Percentiles rank a stretch among this genome's conserved stretches.
These are phyloP conservation scores for Pipra filicauda DNA, from an alignment of 2,113 vertebrate species.

Conservation along the genomic window DNA sequence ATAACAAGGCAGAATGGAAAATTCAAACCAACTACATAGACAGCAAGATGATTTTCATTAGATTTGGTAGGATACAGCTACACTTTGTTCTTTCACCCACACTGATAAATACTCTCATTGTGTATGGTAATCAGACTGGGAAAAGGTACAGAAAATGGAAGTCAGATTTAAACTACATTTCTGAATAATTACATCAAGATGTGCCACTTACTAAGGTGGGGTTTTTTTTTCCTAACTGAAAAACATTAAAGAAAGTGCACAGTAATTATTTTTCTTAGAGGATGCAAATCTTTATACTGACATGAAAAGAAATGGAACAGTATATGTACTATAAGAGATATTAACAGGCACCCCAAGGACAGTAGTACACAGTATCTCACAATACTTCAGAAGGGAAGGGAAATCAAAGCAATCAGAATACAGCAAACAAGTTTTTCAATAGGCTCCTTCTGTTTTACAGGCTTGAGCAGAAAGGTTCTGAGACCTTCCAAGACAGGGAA, in stretches of 20 bases:
- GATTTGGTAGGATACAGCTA: neutral
- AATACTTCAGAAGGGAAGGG: conserved; percentile 6
- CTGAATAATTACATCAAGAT: conserved; percentile 9
- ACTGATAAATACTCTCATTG: conserved; percentile 19
- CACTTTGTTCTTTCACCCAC: neutral
- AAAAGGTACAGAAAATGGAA: neutral
- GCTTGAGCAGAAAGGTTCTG: neutral
- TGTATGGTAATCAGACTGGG: neutral
- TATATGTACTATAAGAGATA: neutral
- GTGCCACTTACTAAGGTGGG: neutral
- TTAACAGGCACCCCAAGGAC: neutral
- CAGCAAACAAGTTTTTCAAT: neutral
- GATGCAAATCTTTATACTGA: neutral
- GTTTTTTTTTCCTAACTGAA: neutral
- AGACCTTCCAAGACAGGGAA: neutral
- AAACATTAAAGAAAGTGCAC: conserved; percentile 3
- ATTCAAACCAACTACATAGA: neutral
- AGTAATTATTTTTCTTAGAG: conserved; percentile 6
- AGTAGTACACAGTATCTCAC: neutral
- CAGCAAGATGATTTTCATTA: neutral
- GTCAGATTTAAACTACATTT: neutral
- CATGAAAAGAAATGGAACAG: neutral
- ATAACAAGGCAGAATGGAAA: neutral
- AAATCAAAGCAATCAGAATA: neutral
- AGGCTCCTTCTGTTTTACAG: neutral